Conservation (phyloP, 2,113 vertebrate species). For the Xiphophorus hellerii region DNA sequence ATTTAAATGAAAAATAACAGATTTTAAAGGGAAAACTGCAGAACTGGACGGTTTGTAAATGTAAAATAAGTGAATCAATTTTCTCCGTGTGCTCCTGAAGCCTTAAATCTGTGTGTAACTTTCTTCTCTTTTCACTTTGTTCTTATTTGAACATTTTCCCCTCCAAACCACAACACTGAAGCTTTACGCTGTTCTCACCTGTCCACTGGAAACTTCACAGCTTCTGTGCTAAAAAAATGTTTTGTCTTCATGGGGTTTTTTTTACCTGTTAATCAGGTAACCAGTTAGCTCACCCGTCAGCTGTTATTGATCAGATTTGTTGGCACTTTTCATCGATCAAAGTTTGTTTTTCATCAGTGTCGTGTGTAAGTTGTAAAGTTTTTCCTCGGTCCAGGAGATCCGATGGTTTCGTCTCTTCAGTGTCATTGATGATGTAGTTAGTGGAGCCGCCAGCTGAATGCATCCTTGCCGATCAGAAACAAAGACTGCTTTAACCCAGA, state of each 20-base stretch:
- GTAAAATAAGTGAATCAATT: neutral
- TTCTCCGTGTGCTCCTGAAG: neutral
- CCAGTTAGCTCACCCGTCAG: too few species aligned
- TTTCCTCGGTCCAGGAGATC: neutral
- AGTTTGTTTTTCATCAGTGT: neutral
- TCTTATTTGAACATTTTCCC: too few species aligned
- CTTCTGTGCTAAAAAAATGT: neutral
- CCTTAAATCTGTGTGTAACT: neutral
- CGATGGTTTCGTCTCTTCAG: conserved; percentile 28
- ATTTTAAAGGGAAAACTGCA: neutral
- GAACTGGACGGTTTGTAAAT: neutral
- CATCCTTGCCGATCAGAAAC: conserved; percentile 52
- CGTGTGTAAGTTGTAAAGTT: neutral
- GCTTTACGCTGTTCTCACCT: neutral
- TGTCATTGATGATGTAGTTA: conserved; percentile 53
- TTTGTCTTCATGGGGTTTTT: neutral
- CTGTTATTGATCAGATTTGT: neutral
- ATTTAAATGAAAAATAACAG: neutral
- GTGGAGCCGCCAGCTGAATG: conserved; percentile 67
- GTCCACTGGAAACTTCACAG: neutral
- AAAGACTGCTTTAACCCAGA: conserved; percentile 10
- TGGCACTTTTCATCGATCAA: neutral
- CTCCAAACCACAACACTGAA: neutral
- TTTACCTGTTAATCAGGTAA: neutral
- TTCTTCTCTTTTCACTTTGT: neutral